These are phyloP conservation scores for Manis crassicaudata DNA, from an alignment of 2,797 vertebrate species.

Conservation along the genomic window DNA sequence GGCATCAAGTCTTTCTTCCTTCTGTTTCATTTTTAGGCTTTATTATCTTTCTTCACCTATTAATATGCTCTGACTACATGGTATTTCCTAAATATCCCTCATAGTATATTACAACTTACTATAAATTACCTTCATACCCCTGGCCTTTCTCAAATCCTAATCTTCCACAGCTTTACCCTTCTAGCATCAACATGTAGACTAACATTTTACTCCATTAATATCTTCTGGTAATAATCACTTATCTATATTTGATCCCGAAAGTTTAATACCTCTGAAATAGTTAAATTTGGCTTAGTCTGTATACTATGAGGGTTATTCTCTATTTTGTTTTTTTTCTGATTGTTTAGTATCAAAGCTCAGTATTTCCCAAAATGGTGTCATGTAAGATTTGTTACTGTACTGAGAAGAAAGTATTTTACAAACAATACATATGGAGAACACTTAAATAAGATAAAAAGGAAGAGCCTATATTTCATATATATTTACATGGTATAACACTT, in stretches of 20 bases:
- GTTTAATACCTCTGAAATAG: background rate
- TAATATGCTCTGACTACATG: background rate
- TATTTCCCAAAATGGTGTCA: constrained; percentile 19
- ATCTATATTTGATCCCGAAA: background rate
- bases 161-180: background rate
- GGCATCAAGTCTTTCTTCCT: background rate
- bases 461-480: background rate
- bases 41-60: background rate
- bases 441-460: background rate
- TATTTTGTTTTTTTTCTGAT: background rate
- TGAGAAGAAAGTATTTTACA: background rate
- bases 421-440: constrained; percentile 42
- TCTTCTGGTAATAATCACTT: background rate
- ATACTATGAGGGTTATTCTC: background rate
- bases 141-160: background rate
- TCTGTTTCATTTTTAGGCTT: background rate
- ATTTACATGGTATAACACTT: background rate
- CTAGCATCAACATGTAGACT: background rate
- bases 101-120: background rate
- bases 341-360: background rate
- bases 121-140: background rate
- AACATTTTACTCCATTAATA: constrained; percentile 28
- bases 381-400: background rate
- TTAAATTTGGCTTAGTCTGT: background rate
- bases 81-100: background rate